Base-by-base conservation (phyloP, 2,797 vertebrate genomes). In the Phoxinus dragarum region DNA sequence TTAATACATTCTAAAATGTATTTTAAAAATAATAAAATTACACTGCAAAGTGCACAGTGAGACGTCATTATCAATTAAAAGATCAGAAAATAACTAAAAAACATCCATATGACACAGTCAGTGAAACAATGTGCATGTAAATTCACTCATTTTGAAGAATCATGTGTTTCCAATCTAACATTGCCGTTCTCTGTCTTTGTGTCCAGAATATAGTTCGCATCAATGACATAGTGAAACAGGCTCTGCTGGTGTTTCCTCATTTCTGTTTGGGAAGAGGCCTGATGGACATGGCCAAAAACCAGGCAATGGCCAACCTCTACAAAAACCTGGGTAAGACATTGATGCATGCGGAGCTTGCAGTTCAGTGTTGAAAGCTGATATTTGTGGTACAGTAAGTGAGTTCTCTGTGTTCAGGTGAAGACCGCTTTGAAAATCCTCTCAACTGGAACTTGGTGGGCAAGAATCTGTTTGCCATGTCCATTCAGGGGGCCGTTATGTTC, bases 251-350 rank as follows among this genome's bases (percentile, higher is more conserved):
- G 84, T 99, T 99, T 88, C 98, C 98, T 49, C 98, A 99, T 89
- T 99, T 99, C 94, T 99, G 98, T 89, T 92, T 99, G 91, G 98
- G 98, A 12, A 93, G 98, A 80, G 98, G 98, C 12, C 95, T 99
- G 5, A 99, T 99, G 42, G 98, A 99, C 92, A 99, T 99, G 98
- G 98, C 98, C 90, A 98, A 96, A 93, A 99, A 99, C 90, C 97
- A 99, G 92, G 97, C 97, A 1, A 97, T 96, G 95, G 98, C 96
- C 31, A 97, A 96, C 10, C 93, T 98, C 67, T 94, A 96, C 87
- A 95, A 94, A 92, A 94, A 92, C 76, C 96, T 99, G 91, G 98
- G 98, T 99, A 92, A 96, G 96, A 56, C 12, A 16, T 54, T 44
- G 23, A 54, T 38, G 56, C 17, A 36, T 6, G 0, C 3, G 8